A percentile compares a stretch with the other conserved stretches of the same genome.
phyloP scores from a whole-genome alignment of 2,113 vertebrate genomes.

The Anolis carolinensis region DNA sequence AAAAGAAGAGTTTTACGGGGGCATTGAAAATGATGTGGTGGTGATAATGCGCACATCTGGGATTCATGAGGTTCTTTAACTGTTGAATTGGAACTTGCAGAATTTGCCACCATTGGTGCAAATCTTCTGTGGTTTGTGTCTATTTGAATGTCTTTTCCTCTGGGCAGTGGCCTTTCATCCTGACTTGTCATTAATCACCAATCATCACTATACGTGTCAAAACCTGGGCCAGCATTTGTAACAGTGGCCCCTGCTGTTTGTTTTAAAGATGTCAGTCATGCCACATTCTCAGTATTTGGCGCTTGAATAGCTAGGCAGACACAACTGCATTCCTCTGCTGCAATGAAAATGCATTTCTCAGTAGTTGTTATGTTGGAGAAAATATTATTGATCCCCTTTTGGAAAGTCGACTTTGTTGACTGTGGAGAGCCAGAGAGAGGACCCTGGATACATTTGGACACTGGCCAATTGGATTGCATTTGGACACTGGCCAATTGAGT shows the following conservation, averaged over 20 bases:
- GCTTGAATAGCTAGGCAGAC: neutral
- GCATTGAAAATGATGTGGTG: neutral
- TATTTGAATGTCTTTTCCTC: neutral
- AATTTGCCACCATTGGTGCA: neutral
- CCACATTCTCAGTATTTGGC: neutral
- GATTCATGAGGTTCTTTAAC: no score
- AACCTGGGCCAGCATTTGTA: conserved; percentile 38
- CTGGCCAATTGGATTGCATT: neutral
- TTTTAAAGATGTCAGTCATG: conserved; percentile 37
- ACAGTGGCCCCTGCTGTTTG: conserved; percentile 34
- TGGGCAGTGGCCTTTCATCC: conserved; percentile 31
- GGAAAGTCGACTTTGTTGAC: neutral
- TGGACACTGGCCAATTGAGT: neutral
- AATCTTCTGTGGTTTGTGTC: neutral
- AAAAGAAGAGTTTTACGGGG: neutral
- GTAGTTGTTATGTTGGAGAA: neutral
- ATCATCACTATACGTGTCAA: conserved; percentile 35
- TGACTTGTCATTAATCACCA: conserved; percentile 41
- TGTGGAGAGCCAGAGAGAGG: neutral
- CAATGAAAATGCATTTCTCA: conserved; percentile 16
- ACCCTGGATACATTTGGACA: neutral
- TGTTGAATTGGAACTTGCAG: no score
- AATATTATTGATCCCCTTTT: neutral
- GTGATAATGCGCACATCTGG: no score
- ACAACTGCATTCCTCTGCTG: neutral